phyloP scores from a whole-genome alignment of 2,797 vertebrate genomes.

The Aselliscus stoliczkanus region DNA sequence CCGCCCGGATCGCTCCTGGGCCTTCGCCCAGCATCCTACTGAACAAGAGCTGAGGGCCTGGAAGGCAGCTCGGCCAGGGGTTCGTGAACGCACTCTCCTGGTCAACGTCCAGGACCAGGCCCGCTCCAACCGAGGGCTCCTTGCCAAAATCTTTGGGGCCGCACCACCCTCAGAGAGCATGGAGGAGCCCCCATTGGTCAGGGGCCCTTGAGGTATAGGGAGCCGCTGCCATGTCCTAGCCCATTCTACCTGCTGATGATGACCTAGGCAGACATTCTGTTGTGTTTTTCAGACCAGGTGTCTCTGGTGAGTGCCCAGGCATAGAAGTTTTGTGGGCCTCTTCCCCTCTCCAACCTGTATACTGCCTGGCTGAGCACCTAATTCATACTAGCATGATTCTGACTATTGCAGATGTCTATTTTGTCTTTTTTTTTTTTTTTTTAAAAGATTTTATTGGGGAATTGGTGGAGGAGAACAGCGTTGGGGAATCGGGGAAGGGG shows the following conservation, averaged over 20 bases:
- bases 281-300: background rate
- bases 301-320: background rate
- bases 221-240: background rate
- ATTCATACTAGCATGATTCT: background rate
- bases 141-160: conserved; percentile 90
- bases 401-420: background rate
- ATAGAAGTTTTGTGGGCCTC: background rate
- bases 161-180: background rate
- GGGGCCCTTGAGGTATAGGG: background rate
- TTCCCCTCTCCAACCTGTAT: background rate
- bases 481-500: too few relatives aligned
- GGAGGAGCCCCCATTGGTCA: background rate
- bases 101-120: conserved; percentile 78
- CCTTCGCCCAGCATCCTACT: conserved; percentile 88
- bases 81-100: conserved; percentile 79
- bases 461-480: too few relatives aligned
- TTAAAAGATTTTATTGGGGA: too few relatives aligned
- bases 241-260: background rate
- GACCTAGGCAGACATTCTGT: background rate
- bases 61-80: conserved; percentile 64
- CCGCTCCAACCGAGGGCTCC: conserved; percentile 84
- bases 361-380: background rate
- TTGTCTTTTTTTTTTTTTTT: too few relatives aligned
- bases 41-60: conserved; percentile 88
- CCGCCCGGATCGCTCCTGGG: conserved; percentile 83